phyloP scores from a whole-genome alignment of 1,140 invertebrate genomes.

The Neotoxoptera formosana region DNA sequence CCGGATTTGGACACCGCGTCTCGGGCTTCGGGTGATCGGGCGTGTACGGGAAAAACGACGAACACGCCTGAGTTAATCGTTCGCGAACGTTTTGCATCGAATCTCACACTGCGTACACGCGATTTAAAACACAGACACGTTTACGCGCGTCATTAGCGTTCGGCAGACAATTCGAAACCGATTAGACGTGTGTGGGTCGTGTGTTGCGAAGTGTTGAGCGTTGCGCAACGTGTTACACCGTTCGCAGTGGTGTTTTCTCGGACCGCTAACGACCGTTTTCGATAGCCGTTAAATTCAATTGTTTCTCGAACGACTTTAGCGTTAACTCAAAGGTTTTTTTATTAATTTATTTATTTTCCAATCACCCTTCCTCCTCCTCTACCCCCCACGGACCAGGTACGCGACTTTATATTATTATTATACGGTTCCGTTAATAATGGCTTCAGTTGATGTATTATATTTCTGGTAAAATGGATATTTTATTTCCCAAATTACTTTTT shows the following conservation, averaged over 20 bases:
- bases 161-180: constrained; percentile 12
- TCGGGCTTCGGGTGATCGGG: not conserved
- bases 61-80: not conserved
- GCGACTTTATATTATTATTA: not conserved
- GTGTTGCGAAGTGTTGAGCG: not conserved
- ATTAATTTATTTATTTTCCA: constrained; percentile 19
- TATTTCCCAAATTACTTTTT: not conserved
- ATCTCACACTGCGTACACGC: not conserved
- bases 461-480: not conserved
- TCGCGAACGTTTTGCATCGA: not conserved
- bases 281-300: constrained; percentile 29
- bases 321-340: constrained; percentile 25
- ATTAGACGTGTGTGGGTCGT: not conserved
- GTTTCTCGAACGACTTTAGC: not conserved
- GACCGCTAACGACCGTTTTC: constrained; percentile 26
- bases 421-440: not conserved
- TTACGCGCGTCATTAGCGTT: constrained; percentile 18
- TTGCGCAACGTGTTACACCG: not conserved
- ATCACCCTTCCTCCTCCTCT: no score
- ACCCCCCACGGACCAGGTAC: not conserved
- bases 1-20: not conserved
- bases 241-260: not conserved
- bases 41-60: not conserved
- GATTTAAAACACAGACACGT: constrained; percentile 14
- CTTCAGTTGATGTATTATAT: not conserved